phyloP scores from a whole-genome alignment of 2,888 invertebrate genomes.

The Mesoligia furuncula region DNA sequence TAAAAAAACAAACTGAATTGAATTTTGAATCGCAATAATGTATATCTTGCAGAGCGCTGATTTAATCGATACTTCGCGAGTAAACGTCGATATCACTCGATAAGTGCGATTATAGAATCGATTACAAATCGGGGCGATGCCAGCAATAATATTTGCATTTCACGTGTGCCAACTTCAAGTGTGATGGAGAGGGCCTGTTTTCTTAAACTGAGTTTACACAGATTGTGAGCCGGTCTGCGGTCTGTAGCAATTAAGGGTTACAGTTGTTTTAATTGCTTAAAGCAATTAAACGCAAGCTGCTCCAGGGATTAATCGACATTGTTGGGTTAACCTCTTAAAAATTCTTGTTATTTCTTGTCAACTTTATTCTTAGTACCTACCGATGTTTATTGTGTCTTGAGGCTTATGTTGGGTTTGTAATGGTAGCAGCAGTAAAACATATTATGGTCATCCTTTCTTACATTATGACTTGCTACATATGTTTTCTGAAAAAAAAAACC shows the following conservation, averaged over 20 bases:
- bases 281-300: slow-evolving; percentile 52
- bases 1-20: slow-evolving; percentile 42
- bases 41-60: slow-evolving; percentile 32
- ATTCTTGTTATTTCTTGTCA: slow-evolving; percentile 40
- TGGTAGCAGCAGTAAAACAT: slow-evolving; percentile 18
- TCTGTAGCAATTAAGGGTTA: slow-evolving; percentile 51
- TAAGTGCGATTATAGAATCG: slow-evolving; percentile 62
- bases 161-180: slow-evolving; percentile 40
- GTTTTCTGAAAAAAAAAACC: slow-evolving; percentile 1
- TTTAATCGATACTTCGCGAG: slow-evolving; percentile 41
- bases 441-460: slow-evolving; percentile 32
- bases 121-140: slow-evolving; percentile 56
- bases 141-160: slow-evolving; percentile 66
- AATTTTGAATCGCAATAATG: slow-evolving; percentile 33
- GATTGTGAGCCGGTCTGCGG: slow-evolving; percentile 23
- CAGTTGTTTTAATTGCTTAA: slow-evolving; percentile 55
- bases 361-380: slow-evolving; percentile 6
- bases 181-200: slow-evolving; percentile 42
- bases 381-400: slow-evolving; percentile 7
- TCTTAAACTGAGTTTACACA: slow-evolving; percentile 42
- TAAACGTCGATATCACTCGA: slow-evolving; percentile 60
- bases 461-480: slow-evolving; percentile 11
- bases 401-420: slow-evolving; percentile 7
- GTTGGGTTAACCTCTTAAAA: slow-evolving; percentile 30
- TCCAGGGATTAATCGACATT: slow-evolving; percentile 25